Conservation (phyloP, 2,888 invertebrate species). For the Automeris io region DNA sequence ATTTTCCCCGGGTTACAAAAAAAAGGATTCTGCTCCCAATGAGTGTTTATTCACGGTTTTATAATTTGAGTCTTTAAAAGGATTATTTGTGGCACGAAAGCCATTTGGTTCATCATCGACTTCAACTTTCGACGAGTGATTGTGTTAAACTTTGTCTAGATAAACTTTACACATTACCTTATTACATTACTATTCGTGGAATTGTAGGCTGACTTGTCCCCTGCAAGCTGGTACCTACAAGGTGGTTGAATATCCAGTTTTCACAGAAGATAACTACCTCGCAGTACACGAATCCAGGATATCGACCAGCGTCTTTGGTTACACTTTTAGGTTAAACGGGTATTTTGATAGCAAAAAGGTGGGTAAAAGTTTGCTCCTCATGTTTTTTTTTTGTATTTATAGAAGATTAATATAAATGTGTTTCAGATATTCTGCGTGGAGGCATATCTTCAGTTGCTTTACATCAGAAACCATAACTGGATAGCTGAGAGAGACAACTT, state of each 20-base stretch:
- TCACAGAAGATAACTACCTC: conserved; percentile 39
- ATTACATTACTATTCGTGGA: neutral
- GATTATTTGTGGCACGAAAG: too few species aligned
- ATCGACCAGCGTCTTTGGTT: conserved; percentile 53
- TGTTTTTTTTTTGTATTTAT: neutral
- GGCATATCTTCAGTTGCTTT: conserved; percentile 37
- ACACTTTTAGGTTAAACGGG: conserved; percentile 37
- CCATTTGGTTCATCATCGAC: too few species aligned
- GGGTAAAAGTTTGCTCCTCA: neutral
- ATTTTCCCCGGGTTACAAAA: too few species aligned
- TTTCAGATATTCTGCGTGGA: conserved; percentile 43
- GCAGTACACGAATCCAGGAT: conserved; percentile 48
- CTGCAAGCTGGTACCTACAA: conserved; percentile 35
- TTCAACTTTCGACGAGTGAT: too few species aligned
- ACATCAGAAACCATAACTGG: conserved; percentile 43
- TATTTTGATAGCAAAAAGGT: conserved; percentile 26
- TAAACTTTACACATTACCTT: neutral
- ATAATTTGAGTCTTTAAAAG: too few species aligned
- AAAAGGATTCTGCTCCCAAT: too few species aligned
- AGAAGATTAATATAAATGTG: neutral
- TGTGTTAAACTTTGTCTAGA: too few species aligned
- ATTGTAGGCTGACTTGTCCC: conserved; percentile 42
- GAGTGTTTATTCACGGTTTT: too few species aligned
- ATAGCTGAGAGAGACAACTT: conserved; percentile 8
- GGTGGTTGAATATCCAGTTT: conserved; percentile 35